Evolutionary conservation across 1,140 invertebrate genomes (phyloP).

Genomic region (Protaetia brevitarsis): DNA sequence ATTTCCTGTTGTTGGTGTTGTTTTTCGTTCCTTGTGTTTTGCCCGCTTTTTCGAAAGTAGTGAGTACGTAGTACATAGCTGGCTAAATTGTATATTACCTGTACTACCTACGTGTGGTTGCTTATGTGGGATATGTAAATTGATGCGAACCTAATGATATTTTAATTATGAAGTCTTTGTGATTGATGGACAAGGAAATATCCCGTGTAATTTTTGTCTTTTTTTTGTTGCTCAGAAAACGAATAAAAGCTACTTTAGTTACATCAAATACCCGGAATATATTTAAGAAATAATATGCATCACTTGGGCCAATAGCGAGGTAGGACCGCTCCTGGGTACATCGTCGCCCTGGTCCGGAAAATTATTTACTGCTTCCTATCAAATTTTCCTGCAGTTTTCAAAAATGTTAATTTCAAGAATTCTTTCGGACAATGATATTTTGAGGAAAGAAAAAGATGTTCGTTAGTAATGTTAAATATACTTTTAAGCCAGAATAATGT

Average conservation of each 20-base stretch:
- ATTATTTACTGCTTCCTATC: no score
- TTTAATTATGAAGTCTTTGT: slow-evolving; percentile 27
- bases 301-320: no score
- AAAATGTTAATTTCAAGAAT: no score
- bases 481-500: no score
- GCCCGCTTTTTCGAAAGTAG: background rate
- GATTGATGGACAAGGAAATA: slow-evolving; percentile 21
- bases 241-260: background rate
- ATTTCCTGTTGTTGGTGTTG: slow-evolving; percentile 8
- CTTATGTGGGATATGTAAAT: slow-evolving; percentile 26
- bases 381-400: no score
- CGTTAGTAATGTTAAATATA: no score
- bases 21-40: slow-evolving; percentile 10
- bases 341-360: no score
- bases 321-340: no score
- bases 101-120: slow-evolving; percentile 18
- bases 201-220: background rate
- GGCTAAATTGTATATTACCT: slow-evolving; percentile 17
- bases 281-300: no score
- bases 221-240: background rate
- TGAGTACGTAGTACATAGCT: background rate
- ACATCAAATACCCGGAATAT: no score
- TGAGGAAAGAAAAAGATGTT: no score
- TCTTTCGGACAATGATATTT: no score
- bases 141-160: slow-evolving; percentile 28